Percentiles rank a stretch among this genome's conserved stretches.
Conservation (phyloP, 2,888 invertebrate species). For the Cheilosia scutellata region DNA sequence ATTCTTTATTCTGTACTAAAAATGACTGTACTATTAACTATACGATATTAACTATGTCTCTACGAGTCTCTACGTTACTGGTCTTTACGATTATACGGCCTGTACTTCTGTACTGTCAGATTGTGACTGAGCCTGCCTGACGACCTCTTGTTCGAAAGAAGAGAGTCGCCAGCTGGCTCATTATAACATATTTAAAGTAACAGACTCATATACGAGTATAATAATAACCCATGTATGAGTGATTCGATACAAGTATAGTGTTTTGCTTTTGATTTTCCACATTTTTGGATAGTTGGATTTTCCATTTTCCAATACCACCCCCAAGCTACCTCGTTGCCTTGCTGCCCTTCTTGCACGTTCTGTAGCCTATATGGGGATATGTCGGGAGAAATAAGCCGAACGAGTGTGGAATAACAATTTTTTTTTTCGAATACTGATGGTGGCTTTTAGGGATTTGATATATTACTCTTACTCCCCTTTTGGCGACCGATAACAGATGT, state of each 20-base stretch:
- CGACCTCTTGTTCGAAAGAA: too few relatives aligned
- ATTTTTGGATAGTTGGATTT: conserved; percentile 28
- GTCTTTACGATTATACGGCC: too few relatives aligned
- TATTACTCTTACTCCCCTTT: conserved; percentile 1
- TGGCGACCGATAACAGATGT: conserved; percentile 26
- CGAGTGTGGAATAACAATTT: conserved; percentile 41
- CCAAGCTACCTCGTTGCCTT: neutral
- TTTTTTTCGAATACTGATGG: neutral
- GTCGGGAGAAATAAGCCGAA: conserved; percentile 28
- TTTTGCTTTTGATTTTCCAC: conserved; percentile 32
- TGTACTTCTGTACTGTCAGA: too few relatives aligned
- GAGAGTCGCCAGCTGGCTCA: too few relatives aligned
- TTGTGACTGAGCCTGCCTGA: too few relatives aligned
- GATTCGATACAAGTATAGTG: neutral
- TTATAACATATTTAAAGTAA: too few relatives aligned
- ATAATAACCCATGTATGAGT: neutral
- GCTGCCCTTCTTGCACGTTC: neutral
- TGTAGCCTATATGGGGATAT: conserved; percentile 23
- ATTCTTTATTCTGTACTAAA: neutral
- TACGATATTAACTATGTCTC: too few relatives aligned
- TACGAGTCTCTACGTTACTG: too few relatives aligned
- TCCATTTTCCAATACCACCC: conserved; percentile 20
- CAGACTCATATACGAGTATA: too few relatives aligned
- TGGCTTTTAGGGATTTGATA: conserved; percentile 31
- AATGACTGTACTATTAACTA: too few relatives aligned